A percentile compares a stretch with the other conserved stretches of the same genome.
Conservation (phyloP, 1,140 invertebrate genomes). For the Euschistus heros region DNA sequence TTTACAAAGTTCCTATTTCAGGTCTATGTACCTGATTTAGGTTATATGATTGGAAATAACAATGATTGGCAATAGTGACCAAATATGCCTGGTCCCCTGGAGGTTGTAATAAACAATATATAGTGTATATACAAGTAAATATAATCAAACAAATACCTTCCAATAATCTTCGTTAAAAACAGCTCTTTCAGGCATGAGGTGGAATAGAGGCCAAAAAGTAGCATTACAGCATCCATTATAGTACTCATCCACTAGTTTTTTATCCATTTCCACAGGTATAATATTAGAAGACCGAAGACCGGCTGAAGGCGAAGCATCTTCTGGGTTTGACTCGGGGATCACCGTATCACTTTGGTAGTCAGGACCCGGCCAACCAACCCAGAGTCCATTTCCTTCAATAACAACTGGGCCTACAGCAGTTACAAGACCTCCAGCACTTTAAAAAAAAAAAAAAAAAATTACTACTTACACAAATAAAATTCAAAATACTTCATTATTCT, state of each 20-base stretch:
- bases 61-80: no score
- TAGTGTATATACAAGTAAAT: constrained; percentile 8
- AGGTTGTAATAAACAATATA: no score
- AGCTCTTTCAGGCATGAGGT: constrained; percentile 76
- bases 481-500: background rate
- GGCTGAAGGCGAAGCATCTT: constrained; percentile 72
- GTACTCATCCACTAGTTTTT: constrained; percentile 65
- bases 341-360: constrained; percentile 54
- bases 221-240: constrained; percentile 89
- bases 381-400: constrained; percentile 67
- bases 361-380: constrained; percentile 85
- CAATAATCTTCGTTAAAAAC: constrained; percentile 69
- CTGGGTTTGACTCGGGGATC: constrained; percentile 75
- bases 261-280: constrained; percentile 63
- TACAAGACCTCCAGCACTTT: constrained; percentile 73
- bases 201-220: constrained; percentile 83
- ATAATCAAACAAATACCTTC: constrained; percentile 38
- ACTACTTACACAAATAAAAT: background rate
- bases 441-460: constrained; percentile 19
- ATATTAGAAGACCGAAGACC: constrained; percentile 60
- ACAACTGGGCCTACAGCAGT: constrained; percentile 84
- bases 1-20: no score
- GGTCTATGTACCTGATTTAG: no score
- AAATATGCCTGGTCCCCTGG: no score
- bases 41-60: no score